Conservation (phyloP, 2,888 invertebrate genomes). For the Melanostoma mellinum region DNA sequence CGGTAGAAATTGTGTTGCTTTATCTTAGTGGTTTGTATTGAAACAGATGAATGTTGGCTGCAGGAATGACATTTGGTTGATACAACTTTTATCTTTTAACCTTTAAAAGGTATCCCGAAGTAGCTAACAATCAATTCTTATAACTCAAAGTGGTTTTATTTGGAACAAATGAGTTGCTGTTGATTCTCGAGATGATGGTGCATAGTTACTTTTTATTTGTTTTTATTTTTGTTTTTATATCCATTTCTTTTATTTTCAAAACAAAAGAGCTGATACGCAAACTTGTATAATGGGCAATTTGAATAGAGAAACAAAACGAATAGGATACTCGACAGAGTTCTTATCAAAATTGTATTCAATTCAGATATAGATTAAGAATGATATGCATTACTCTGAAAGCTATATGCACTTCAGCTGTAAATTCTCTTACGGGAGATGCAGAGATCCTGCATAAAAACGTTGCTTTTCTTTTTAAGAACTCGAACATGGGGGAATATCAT, state of each 20-base stretch:
- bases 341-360: no score
- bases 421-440: no score
- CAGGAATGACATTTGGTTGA: constrained; percentile 54
- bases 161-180: constrained; percentile 36
- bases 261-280: constrained; percentile 36
- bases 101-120: constrained; percentile 37
- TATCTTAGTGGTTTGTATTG: constrained; percentile 45
- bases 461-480: no score
- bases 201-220: background rate
- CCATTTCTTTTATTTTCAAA: background rate
- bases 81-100: constrained; percentile 40
- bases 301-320: background rate
- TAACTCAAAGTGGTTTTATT: constrained; percentile 30
- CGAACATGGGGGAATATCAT: no score
- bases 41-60: constrained; percentile 54
- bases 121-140: constrained; percentile 41
- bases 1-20: constrained; percentile 40
- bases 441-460: no score
- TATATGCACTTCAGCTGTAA: no score
- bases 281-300: constrained; percentile 23
- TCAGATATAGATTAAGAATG: no score
- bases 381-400: no score
- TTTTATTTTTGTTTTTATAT: background rate
- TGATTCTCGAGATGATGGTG: background rate
- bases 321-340: no score